Evolutionary conservation across 1,140 invertebrate species (phyloP).

Genomic region (Dermatophagoides farinae): DNA sequence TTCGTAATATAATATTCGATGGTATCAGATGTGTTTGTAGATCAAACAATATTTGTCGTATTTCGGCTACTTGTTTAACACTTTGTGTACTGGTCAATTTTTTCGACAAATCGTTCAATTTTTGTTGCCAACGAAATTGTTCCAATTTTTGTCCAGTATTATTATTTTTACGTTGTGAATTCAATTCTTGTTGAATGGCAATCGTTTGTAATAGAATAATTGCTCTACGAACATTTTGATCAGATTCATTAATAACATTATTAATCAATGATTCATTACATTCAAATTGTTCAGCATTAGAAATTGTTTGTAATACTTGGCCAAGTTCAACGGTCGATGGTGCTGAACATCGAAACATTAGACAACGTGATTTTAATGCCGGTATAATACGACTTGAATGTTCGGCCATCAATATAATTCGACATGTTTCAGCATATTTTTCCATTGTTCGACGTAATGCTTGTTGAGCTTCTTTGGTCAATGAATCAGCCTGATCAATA

Average conservation of each 20-base stretch:
- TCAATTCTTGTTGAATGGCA: background rate
- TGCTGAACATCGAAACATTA: constrained; percentile 70
- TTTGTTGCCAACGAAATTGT: constrained; percentile 4
- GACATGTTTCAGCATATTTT: constrained; percentile 86
- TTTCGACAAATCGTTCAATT: background rate
- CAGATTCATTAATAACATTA: constrained; percentile 53
- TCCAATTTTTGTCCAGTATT: background rate
- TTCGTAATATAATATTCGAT: constrained; percentile 55
- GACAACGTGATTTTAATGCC: constrained; percentile 80
- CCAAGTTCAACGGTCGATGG: constrained; percentile 46
- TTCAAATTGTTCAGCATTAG: constrained; percentile 54
- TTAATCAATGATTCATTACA: constrained; percentile 49
- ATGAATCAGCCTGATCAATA: constrained; percentile 76
- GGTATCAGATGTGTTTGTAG: constrained; percentile 83
- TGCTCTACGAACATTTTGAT: constrained; percentile 77
- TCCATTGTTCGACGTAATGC: constrained; percentile 95
- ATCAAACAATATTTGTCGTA: constrained; percentile 75
- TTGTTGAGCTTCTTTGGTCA: constrained; percentile 96
- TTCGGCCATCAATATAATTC: constrained; percentile 82
- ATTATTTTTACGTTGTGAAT: background rate
- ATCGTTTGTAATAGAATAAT: constrained; percentile 77
- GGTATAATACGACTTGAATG: constrained; percentile 85
- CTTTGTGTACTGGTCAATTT: constrained; percentile 9
- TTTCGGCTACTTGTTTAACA: constrained; percentile 41
- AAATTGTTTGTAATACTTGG: constrained; percentile 39